Evolutionary conservation across 1,140 invertebrate genomes (phyloP).

Genomic region (Pseudomyrmex concolor): DNA sequence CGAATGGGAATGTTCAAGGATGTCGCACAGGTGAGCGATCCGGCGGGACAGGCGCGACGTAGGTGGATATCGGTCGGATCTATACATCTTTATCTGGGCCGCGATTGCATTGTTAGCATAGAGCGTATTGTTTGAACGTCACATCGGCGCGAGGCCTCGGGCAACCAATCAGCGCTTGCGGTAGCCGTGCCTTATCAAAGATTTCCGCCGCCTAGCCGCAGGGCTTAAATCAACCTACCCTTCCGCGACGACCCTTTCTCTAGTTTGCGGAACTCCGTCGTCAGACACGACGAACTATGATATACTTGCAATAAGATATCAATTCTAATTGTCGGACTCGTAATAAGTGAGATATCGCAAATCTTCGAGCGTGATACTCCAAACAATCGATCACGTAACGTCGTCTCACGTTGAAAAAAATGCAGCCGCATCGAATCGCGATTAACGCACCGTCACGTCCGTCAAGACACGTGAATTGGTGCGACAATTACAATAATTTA

Average conservation of each 20-base stretch:
- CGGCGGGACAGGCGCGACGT: background rate
- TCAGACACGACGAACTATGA: background rate
- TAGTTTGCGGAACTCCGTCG: slow-evolving; percentile 38
- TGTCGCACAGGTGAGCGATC: background rate
- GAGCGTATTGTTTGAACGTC: slow-evolving; percentile 79
- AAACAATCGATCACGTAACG: background rate
- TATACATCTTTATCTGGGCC: slow-evolving; percentile 78
- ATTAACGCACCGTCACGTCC: slow-evolving; percentile 6
- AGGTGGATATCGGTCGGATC: slow-evolving; percentile 44
- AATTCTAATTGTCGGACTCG: slow-evolving; percentile 41
- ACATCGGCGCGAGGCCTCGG: slow-evolving; percentile 74
- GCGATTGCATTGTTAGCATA: slow-evolving; percentile 80
- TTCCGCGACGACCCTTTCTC: slow-evolving; percentile 41
- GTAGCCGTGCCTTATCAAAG: slow-evolving; percentile 78
- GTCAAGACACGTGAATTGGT: background rate
- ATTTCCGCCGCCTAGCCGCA: slow-evolving; percentile 69
- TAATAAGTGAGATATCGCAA: slow-evolving; percentile 28
- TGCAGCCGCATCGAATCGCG: background rate
- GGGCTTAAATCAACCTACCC: slow-evolving; percentile 71
- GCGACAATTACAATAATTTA: slow-evolving; percentile 53
- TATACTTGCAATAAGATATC: slow-evolving; percentile 41
- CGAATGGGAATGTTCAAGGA: background rate
- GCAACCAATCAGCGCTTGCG: slow-evolving; percentile 76
- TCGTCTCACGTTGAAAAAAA: slow-evolving; percentile 1
- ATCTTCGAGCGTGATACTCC: background rate